A percentile compares a stretch with the other conserved stretches of the same genome.
Conservation (phyloP, 2,797 vertebrate genomes). For the Coranthus polyacanthus region DNA sequence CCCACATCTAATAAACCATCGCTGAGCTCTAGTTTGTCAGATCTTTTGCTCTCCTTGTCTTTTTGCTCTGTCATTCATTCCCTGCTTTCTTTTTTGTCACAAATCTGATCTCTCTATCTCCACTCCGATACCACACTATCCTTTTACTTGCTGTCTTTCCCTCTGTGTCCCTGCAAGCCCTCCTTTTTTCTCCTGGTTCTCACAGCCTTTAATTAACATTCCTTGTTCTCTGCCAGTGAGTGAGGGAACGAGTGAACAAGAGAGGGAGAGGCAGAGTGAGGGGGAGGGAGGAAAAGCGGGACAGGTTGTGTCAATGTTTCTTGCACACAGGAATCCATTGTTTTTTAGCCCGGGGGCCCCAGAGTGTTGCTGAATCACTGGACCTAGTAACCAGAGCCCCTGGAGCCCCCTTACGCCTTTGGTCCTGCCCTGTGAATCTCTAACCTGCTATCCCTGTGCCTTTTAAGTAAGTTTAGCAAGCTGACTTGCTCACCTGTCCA, state of each 20-base stretch:
- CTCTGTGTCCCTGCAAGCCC: constrained; percentile 18
- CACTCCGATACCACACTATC: constrained; percentile 18
- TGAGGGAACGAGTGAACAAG: constrained; percentile 62
- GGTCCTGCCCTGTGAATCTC: constrained; percentile 47
- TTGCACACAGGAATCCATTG: constrained; percentile 79
- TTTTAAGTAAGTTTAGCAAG: constrained; percentile 21
- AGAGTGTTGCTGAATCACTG: constrained; percentile 70
- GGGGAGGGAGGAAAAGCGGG: constrained; percentile 46
- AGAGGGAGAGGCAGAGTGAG: constrained; percentile 51
- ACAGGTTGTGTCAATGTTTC: constrained; percentile 78
- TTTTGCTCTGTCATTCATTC: constrained; percentile 41
- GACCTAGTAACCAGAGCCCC: constrained; percentile 73
- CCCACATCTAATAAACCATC: not conserved
- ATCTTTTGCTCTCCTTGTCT: constrained; percentile 9
- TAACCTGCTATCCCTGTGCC: constrained; percentile 13
- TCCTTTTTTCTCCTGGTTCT: constrained; percentile 46
- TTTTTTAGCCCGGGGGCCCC: constrained; percentile 61
- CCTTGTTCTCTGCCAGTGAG: constrained; percentile 71
- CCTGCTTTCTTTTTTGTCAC: constrained; percentile 19
- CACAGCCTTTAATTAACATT: constrained; percentile 83
- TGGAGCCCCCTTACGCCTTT: constrained; percentile 20
- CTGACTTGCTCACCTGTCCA: constrained; percentile 29
- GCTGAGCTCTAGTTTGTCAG: constrained; percentile 22
- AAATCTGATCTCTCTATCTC: constrained; percentile 41
- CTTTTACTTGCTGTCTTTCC: constrained; percentile 23